Evolutionary conservation across 2,888 invertebrate species (phyloP).

Genomic region (Scaptomyza flava): DNA sequence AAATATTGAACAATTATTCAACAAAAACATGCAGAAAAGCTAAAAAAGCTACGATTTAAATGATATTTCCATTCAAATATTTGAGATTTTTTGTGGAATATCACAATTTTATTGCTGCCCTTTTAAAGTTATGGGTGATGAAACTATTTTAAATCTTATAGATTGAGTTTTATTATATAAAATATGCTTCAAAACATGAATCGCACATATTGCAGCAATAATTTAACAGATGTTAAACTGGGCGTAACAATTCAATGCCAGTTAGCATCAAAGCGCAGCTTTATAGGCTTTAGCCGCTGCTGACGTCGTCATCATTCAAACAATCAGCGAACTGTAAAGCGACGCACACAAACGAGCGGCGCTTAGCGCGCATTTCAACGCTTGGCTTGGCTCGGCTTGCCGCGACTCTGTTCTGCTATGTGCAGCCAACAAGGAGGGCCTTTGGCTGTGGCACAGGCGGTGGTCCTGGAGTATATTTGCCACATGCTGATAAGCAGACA

Average conservation of each 20-base stretch:
- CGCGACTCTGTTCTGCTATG: slow-evolving; percentile 12
- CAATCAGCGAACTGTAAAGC: slow-evolving; percentile 77
- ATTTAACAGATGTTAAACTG: slow-evolving; percentile 59
- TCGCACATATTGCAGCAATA: slow-evolving; percentile 31
- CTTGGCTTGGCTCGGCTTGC: slow-evolving; percentile 53
- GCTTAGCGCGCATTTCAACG: slow-evolving; percentile 77
- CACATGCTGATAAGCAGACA: slow-evolving; percentile 78
- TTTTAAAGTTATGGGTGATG: neutral
- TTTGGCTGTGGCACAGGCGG: slow-evolving; percentile 36
- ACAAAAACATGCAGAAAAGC: slow-evolving; percentile 12
- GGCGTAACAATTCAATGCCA: slow-evolving; percentile 72
- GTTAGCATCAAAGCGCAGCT: slow-evolving; percentile 64
- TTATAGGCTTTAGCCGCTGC: slow-evolving; percentile 60
- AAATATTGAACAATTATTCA: slow-evolving; percentile 60
- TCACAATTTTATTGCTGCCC: neutral
- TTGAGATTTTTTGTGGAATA: neutral
- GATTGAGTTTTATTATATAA: no score
- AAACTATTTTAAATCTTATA: no score
- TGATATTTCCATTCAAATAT: neutral
- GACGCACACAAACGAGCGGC: slow-evolving; percentile 71
- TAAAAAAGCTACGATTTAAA: neutral
- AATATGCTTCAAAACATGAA: slow-evolving; percentile 9
- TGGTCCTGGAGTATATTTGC: slow-evolving; percentile 72
- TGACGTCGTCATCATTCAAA: slow-evolving; percentile 71
- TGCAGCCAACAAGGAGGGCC: slow-evolving; percentile 10